Evolutionary conservation across 2,797 vertebrate genomes (phyloP), one percentile per base, ranked within the genome.

Genomic region (Echeneis naucrates): DNA sequence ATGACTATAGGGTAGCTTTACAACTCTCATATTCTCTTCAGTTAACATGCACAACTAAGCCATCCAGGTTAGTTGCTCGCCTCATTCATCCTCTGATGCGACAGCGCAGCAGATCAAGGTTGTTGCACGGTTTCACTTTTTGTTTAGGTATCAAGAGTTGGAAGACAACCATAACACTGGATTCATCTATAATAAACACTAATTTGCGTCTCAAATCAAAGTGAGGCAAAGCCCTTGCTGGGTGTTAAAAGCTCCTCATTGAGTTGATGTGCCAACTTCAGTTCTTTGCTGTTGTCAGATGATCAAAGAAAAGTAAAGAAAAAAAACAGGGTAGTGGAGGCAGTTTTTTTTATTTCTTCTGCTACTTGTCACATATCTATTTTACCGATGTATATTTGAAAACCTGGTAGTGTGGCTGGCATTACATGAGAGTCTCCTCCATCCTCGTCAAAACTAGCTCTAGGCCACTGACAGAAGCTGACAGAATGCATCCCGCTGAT

Each of bases 271-370:
- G 80, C 81, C 82, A 79, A 85, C 80, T 85, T 87, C 77, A 56
- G 75, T 87, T 80, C 78, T 66, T 81, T 69, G 71, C 80, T 50
- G 82, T 85, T 87, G 89, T 91, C 84, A 83, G 52, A 16, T 80
- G 87, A 91, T 92, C 83, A 93, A 92, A 90, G 87, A 69, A 68
- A 80, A 85, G 67, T 64, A 68, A 78, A 82, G 19, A 68, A 24
- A 55, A 58, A 81, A 81, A 75, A 13, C 26, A 59, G 72, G 56
- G 38, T 67, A 62, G 30, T 16, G 63, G 76, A 79, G 77, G 53
- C 58, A 57, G 78, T 69, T 80, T 88, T 80, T 80, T n/a, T 44
- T 8, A 38, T 68, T 82, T 85, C 73, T 82, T 45, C 63, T 71
- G 70, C 35, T 17, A 57, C 67, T 80, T 74, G 80, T 88, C 83